Base-by-base conservation (phyloP, 2,797 vertebrate species). In the Acropternis orthonyx region DNA sequence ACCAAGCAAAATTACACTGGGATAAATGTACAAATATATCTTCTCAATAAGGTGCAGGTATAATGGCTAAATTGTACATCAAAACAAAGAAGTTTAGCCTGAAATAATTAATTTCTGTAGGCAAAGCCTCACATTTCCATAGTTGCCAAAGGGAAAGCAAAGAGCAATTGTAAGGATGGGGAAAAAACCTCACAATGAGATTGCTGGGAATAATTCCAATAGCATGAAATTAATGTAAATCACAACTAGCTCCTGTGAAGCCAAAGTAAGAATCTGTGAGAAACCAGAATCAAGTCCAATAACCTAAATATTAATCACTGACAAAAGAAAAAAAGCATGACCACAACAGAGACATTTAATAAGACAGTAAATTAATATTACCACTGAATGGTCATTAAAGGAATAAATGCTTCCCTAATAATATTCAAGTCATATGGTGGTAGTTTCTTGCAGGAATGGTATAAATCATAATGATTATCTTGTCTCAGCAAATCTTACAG, bases 211-310 rank as follows among this genome's bases (percentile, higher is more conserved):
- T 86, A 86, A 93, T 86, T 96, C 87, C 59, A 94, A 61, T 49
- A 92, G 85, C 88, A 92, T 90, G 89, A 95, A 94, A 93, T 94
- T 88, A 89, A 81, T 91, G 85, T 96, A 96, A 95, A 96, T 94
- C 92, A 93, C 56, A 95, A 95, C 73, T 63, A 87, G 58, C 52
- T 91, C 73, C 69, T 67, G 74, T 89, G 88, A 95, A 95, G 66
- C 73, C 51, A 59, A 80, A 59, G 62, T 51, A 81, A 89, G 63
- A 73, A 89, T 52, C 69, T 86, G 66, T 93, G 76, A 92, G 92
- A 93, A 92, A 92, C 18, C 59, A 94, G 69, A 90, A 93, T 65
- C 21, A 41, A 71, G 55, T 51, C 73, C 41, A 93, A 63, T 63
- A 91, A 79, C 15, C 55, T 92, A 86, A 87, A 52, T 61, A 80